phyloP scores from a whole-genome alignment of 2,888 invertebrate species.

The Athalia circularis region DNA sequence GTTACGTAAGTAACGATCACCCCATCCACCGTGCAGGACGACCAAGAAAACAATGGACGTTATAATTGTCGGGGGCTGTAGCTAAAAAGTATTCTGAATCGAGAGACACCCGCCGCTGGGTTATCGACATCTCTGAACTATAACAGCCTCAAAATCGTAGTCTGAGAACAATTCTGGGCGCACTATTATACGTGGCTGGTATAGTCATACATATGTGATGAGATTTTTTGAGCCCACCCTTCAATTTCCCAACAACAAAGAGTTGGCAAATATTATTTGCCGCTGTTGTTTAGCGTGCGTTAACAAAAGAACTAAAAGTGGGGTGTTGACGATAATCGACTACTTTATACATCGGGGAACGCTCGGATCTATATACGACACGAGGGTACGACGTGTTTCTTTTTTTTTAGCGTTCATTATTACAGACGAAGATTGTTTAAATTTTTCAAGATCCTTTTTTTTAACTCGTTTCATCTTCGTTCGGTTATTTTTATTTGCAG shows the following conservation, averaged over 20 bases:
- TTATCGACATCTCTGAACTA: no score
- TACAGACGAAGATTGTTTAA: background rate
- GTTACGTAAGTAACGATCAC: no score
- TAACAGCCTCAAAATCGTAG: slow-evolving; percentile 11
- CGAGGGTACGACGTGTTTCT: no score
- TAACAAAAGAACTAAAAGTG: slow-evolving; percentile 24
- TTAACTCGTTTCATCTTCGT: background rate
- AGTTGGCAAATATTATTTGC: slow-evolving; percentile 34
- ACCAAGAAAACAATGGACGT: no score
- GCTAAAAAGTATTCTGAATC: no score
- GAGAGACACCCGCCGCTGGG: background rate
- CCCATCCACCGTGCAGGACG: no score
- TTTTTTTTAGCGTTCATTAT: background rate
- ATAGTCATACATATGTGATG: slow-evolving; percentile 1
- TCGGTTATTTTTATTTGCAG: background rate
- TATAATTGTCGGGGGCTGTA: no score
- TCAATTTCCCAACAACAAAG: slow-evolving; percentile 5
- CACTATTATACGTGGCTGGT: background rate
- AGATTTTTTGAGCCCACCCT: slow-evolving; percentile 19
- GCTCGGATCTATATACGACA: no score
- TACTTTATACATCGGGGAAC: background rate
- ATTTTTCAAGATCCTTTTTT: background rate
- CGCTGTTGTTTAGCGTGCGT: slow-evolving; percentile 22
- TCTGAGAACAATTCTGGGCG: background rate
- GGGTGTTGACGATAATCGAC: slow-evolving; percentile 34